Evolutionary conservation across 2,888 invertebrate species (phyloP).

Genomic region (Acleris cristana): DNA sequence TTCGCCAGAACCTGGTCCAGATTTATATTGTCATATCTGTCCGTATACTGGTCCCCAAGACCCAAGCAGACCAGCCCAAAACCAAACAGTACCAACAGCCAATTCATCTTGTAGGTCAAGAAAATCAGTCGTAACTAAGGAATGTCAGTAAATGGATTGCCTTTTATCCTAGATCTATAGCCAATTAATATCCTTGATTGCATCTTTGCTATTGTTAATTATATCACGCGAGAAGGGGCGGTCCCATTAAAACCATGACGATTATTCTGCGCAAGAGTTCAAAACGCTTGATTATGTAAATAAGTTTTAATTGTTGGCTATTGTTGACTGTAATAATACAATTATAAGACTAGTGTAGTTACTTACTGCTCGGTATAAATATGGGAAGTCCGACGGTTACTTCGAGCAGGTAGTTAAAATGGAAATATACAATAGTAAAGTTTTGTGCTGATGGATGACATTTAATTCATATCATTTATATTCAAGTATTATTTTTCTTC

Average conservation of each 20-base stretch:
- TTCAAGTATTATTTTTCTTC: too few species aligned
- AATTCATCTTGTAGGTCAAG: conserved; percentile 51
- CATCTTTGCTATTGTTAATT: conserved; percentile 2
- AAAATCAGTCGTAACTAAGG: conserved; percentile 8
- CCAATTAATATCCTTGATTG: conserved; percentile 16
- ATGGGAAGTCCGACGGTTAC: too few species aligned
- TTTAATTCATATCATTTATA: too few species aligned
- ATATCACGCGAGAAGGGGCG: not conserved
- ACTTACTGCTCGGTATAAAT: too few species aligned
- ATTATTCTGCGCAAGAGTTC: conserved; percentile 14
- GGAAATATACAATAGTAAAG: too few species aligned
- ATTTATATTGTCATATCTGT: conserved; percentile 86
- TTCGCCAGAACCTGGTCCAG: conserved; percentile 85
- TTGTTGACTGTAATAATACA: conserved; percentile 9
- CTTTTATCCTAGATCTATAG: conserved; percentile 19
- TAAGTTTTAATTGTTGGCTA: conserved; percentile 14
- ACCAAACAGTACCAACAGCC: conserved; percentile 37
- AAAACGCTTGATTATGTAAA: conserved; percentile 16
- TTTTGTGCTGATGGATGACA: too few species aligned
- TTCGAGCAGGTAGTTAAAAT: too few species aligned
- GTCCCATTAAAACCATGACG: not conserved
- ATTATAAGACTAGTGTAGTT: not conserved
- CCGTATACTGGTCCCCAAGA: conserved; percentile 65
- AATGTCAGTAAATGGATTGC: conserved; percentile 3
- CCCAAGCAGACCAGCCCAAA: conserved; percentile 30